Percentiles rank a stretch among this genome's conserved stretches.
These are phyloP conservation scores for Ephestia elutella DNA, from an alignment of 1,140 invertebrate species.

Conservation along the genomic window DNA sequence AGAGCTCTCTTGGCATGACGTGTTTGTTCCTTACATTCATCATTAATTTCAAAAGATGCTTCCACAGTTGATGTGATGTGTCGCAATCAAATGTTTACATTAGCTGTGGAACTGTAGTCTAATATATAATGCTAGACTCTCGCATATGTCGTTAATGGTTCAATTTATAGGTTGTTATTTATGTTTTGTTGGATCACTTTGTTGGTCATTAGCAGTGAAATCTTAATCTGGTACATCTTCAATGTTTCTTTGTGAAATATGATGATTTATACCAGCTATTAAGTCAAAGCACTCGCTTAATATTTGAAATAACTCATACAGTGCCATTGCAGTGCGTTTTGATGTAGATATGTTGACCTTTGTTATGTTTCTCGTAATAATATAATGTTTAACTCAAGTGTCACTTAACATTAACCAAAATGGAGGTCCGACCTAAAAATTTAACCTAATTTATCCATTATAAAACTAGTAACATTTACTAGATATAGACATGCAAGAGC, in stretches of 20 bases:
- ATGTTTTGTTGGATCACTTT: constrained; percentile 25
- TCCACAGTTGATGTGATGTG: too few species aligned
- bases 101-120: neutral
- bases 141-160: constrained; percentile 35
- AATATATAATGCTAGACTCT: constrained; percentile 2
- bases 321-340: neutral
- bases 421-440: neutral
- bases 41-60: too few species aligned
- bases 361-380: neutral
- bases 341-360: neutral
- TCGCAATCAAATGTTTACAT: neutral
- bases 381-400: neutral
- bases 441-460: too few species aligned
- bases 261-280: constrained; percentile 7
- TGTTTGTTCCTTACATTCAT: too few species aligned
- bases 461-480: too few species aligned
- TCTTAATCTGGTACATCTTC: constrained; percentile 18
- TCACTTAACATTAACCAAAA: neutral
- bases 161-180: constrained; percentile 42
- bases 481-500: too few species aligned
- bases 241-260: constrained; percentile 14
- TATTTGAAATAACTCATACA: neutral
- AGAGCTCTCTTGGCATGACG: too few species aligned
- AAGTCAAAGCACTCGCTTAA: neutral
- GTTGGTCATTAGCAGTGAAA: constrained; percentile 30